Base-by-base conservation (phyloP, 2,888 invertebrate genomes). In the Pyralis farinalis region DNA sequence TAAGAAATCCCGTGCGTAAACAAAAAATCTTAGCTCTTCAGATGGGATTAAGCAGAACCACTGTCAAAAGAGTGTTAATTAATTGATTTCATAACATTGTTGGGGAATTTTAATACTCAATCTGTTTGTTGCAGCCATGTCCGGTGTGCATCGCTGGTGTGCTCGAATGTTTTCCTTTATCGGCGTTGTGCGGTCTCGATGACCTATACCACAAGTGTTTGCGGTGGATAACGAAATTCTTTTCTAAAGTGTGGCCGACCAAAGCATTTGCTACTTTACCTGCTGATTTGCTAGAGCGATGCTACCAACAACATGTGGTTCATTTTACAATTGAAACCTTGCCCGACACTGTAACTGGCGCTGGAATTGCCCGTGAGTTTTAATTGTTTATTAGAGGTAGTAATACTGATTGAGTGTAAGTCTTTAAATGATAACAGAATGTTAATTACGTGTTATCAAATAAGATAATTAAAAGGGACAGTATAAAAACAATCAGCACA, bases 211-310 rank as follows among this genome's bases (percentile, higher is more conserved):
- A 95, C 49, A 96, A 95, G 74, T 96, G 96, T 66, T 85, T 97
- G 36, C 91, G 93, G 49, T 98, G 98, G 98, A 93, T 96, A 31
- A 95, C 95, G 12, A 93, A 94, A 49, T 91, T 98, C 74, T 97
- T 97, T 75, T 56, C 68, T 5, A 92, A 94, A 62, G 95, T 98
- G 35, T 98, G 98, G 98, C 95, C 97, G 0, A 96, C 96, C 1
- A 94, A 97, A 61, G 93, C 95, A 1, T 98, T 98, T 79, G 95
- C 97, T 0, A 93, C 94, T 32, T 79, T 98, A 43, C 95, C 97
- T 0, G 91, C 94, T 25, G 96, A 97, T 63, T 89, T 97, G 3
- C 90, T 95, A 51, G 95, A 95, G 36, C 94, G 96, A 65, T 97
- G 96, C 71, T 94, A 94, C 53, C 94, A 95, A 64, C 95, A 96